Base-by-base conservation (phyloP, 2,113 vertebrate genomes). In the Camelus bactrianus region DNA sequence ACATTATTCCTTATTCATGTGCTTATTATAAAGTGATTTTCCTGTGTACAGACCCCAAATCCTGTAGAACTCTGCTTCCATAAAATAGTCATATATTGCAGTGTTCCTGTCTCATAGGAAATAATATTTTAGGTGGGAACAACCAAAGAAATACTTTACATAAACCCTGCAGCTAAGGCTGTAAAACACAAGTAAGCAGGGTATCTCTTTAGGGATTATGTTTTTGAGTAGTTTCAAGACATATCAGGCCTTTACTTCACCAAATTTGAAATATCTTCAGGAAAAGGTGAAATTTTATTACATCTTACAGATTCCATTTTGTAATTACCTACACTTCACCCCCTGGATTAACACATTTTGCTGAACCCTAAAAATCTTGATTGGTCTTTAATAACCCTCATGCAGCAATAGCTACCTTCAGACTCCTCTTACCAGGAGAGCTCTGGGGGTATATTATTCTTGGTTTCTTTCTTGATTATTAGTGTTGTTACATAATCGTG, bases 171-270 rank as follows among this genome's bases (percentile, higher is more conserved):
- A 38, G 28, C 52, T 62, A 60, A 64, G 16, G 2, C 4, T 92
- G 8, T 60, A 89, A 85, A 90, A 56, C 54, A 52, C 28, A 14
- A 17, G 8, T 73, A 64, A 20, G 26, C 14, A 62, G 35, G 30
- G 72, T 64, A 87, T 26, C 86, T 87, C 26, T 82, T 86, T 60
- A 75, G 20, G 50, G 26, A 64, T 32, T 46, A 32, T 81, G 12
- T 93, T 96, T 85, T n/a, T 48, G 91, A 91, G 85, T 6, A 62
- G 2, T 77, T 80, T 84, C 26, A 83, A 93, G 73, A 16, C 15
- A 17, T 64, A 54, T n/a, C 1, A 88, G 9, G 10, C 15, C 6
- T 58, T 93, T 69, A 54, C 8, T 35, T 88, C 38, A 19, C 35
- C 14, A 69, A 52, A 80, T 89, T 5, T 62, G 20, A 70, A 64